A percentile compares a stretch with the other conserved stretches of the same genome.
phyloP scores from a whole-genome alignment of 2,797 vertebrate species.

The Spatula versicolor region DNA sequence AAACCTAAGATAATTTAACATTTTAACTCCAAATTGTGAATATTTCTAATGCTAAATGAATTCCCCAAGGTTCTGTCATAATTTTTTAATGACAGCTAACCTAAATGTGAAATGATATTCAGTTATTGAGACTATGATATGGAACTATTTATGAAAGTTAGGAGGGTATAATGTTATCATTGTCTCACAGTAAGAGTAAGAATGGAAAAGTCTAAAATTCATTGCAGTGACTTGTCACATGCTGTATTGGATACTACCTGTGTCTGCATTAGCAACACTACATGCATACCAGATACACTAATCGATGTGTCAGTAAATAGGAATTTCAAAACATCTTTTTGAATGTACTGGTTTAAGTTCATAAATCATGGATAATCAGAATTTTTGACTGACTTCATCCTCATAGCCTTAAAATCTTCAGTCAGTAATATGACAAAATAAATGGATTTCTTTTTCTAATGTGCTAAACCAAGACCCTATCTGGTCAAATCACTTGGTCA shows the following conservation, averaged over 20 bases:
- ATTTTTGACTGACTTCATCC: background rate
- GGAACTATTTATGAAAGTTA: background rate
- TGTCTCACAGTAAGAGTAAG: background rate
- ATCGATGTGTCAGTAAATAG: background rate
- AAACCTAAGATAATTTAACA: background rate
- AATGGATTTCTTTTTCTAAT: background rate
- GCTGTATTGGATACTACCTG: background rate
- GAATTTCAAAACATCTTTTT: background rate
- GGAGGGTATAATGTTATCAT: background rate
- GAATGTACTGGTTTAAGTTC: rapidly evolving
- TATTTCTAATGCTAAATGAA: background rate
- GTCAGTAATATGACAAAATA: background rate
- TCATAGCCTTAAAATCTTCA: background rate
- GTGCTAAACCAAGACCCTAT: background rate
- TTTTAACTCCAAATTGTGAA: background rate
- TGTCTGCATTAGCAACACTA: background rate
- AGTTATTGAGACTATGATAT: background rate
- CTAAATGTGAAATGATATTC: background rate
- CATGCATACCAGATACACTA: background rate
- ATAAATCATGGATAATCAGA: background rate
- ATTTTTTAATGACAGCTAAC: background rate
- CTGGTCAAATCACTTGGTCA: background rate
- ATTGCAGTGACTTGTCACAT: background rate
- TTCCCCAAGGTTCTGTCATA: background rate
- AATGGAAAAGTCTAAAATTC: background rate